Evolutionary conservation across 1,140 invertebrate species (phyloP).

Genomic region (Ostrea edulis): DNA sequence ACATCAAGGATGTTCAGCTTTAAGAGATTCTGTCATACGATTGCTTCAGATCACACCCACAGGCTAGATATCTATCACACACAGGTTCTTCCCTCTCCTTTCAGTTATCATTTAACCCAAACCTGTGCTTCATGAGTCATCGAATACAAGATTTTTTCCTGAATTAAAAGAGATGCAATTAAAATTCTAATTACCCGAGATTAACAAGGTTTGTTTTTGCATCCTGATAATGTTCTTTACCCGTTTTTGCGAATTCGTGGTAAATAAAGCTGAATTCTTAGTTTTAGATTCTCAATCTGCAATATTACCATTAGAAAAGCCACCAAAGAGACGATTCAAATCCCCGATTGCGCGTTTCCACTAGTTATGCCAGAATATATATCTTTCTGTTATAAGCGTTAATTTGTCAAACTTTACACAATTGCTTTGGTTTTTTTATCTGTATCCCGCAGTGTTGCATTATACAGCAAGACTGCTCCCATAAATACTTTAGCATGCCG

Average conservation of each 20-base stretch:
- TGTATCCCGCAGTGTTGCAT: conserved; percentile 13
- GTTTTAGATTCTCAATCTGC: neutral
- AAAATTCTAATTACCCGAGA: neutral
- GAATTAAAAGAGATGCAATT: neutral
- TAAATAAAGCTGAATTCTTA: neutral
- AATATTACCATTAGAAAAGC: neutral
- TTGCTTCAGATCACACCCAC: conserved; percentile 5
- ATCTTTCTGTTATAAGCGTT: conserved; percentile 9
- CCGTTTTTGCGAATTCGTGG: neutral
- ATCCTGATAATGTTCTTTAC: neutral
- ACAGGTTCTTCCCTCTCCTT: neutral
- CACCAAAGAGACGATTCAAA: neutral
- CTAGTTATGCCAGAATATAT: conserved; percentile 1
- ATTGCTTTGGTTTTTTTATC: conserved; percentile 29
- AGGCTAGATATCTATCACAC: neutral
- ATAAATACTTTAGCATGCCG: conserved; percentile 19
- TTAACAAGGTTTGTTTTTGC: neutral
- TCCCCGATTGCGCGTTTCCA: neutral
- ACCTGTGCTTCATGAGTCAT: neutral
- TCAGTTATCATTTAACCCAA: neutral
- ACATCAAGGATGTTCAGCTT: conserved; percentile 17
- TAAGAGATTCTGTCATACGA: conserved; percentile 28
- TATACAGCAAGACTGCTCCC: conserved; percentile 30
- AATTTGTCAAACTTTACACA: conserved; percentile 32
- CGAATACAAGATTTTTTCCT: neutral